Conservation (phyloP, 2,113 vertebrate genomes). For the Nerophis lumbriciformis region DNA sequence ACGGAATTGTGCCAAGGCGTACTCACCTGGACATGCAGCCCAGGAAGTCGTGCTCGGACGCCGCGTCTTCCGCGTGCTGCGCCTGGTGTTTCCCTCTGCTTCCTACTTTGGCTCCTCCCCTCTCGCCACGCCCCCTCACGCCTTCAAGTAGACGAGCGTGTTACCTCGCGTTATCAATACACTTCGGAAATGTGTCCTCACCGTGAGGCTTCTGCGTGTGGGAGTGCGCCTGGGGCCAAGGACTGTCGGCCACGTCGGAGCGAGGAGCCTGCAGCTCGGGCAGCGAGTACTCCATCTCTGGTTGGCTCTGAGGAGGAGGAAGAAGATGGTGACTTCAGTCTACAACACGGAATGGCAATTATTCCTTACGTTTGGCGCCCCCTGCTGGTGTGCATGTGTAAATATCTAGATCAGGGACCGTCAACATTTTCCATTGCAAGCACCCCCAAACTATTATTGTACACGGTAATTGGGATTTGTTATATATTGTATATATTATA, state of each 20-base stretch:
- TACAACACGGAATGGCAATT: not conserved
- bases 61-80: constrained; percentile 62
- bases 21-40: constrained; percentile 94
- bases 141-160: constrained; percentile 48
- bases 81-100: constrained; percentile 67
- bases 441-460: no score
- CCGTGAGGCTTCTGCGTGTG: constrained; percentile 79
- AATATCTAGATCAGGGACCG: no score
- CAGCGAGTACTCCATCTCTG: constrained; percentile 79
- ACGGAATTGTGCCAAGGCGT: no score
- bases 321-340: constrained; percentile 7
- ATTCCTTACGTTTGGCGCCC: no score
- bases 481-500: no score
- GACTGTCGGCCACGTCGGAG: constrained; percentile 73
- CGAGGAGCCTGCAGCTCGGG: constrained; percentile 72
- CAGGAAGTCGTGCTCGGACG: constrained; percentile 86
- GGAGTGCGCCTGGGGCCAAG: constrained; percentile 72
- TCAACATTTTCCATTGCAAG: no score
- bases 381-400: no score
- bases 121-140: constrained; percentile 70
- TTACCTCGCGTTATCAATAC: not conserved
- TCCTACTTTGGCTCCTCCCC: constrained; percentile 57
- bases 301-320: constrained; percentile 78
- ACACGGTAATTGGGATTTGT: no score
- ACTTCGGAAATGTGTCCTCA: constrained; percentile 40